Evolutionary conservation across 2,113 vertebrate species (phyloP), one percentile per base, ranked within the genome.

Genomic region (Prinia subflava): DNA sequence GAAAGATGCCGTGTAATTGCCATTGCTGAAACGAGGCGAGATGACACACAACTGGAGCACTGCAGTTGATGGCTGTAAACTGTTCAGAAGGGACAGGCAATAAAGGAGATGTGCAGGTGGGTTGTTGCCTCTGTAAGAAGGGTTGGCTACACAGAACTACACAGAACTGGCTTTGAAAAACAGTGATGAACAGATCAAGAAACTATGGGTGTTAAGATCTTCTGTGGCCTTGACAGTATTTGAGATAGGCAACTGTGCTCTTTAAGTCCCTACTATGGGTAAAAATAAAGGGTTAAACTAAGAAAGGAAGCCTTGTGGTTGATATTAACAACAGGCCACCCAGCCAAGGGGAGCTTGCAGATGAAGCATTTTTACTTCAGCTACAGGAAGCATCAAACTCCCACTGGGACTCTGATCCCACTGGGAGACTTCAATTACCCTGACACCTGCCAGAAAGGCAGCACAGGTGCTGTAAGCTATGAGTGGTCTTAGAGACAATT

Each of bases 151-250:
- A 46, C 11, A 33, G 28, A 28, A 53, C 65, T 47, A 11, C 30
- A 46, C 11, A 33, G 28, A 28, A 53, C 6, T 41, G 20, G 16
- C 14, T 71, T 56, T 56, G 57, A 31, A 56, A 70, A 56, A 30
- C 16, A 35, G 2, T 0, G 0, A 35, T 22, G 20, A 47, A 11
- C 5, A 35, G 11, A 13, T 21, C 1, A 0, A 42, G 49, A 71
- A 16, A 49, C 23, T 10, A 85, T 16, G 11, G 8, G 4, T 65
- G 28, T 33, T 47, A 74, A 55, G n/a, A 47, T 23, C 14, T 22
- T 18, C n/a, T 64, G n/a, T 47, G n/a, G 14, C 22, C 41, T 55
- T 39, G 41, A 23, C 11, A 46, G 28, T 3, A 5, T 33, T 87
- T 62, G n/a, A 55, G 41, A 79, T 15, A 55, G 27, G 19, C 19